Evolutionary conservation across 2,888 invertebrate species (phyloP).

Genomic region (Himalopsyche japonica): DNA sequence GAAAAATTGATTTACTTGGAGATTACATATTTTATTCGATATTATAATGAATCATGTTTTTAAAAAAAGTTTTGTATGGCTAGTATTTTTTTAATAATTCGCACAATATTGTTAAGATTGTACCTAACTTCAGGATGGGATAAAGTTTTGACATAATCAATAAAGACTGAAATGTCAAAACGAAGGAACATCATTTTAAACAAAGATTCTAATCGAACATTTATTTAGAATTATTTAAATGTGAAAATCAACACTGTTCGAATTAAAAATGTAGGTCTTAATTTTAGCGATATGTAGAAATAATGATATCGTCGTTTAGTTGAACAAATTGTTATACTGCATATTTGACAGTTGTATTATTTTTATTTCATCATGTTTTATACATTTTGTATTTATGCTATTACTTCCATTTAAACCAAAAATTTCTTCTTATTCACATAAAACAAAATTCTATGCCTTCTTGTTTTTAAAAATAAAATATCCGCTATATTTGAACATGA

Average conservation of each 20-base stretch:
- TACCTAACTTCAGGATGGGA: background rate
- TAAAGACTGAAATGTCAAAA: background rate
- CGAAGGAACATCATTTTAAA: background rate
- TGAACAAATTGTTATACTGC: background rate
- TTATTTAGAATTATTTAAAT: background rate
- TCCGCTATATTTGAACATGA: no score
- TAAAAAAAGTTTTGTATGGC: background rate
- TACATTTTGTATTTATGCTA: background rate
- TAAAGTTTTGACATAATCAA: conserved; percentile 5
- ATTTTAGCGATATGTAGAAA: background rate
- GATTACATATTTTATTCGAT: no score
- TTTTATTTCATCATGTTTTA: background rate
- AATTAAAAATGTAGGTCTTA: background rate
- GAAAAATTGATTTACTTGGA: no score
- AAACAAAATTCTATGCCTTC: no score
- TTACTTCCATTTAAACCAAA: no score
- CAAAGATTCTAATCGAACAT: background rate
- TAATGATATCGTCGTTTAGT: background rate
- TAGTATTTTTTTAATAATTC: background rate
- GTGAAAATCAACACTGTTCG: background rate
- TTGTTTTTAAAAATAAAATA: no score
- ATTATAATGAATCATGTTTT: no score
- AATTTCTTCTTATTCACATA: no score
- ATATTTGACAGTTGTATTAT: background rate
- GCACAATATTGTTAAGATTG: background rate